phyloP scores from a whole-genome alignment of 2,113 vertebrate species.

The Chionomys nivalis region DNA sequence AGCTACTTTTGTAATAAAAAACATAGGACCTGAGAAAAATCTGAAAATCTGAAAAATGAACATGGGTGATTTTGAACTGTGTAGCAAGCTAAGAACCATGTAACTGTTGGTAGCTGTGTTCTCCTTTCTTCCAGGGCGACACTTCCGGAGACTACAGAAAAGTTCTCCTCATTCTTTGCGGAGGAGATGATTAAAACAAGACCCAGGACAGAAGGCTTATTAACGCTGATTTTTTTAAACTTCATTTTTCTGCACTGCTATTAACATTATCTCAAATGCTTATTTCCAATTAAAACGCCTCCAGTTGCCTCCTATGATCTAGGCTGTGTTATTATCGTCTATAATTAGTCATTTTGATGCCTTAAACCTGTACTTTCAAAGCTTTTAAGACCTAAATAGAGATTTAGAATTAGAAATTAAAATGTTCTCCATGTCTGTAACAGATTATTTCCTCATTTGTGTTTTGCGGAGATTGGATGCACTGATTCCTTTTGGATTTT shows the following conservation, averaged over 20 bases:
- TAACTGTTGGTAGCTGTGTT: not conserved
- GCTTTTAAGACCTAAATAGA: constrained; percentile 66
- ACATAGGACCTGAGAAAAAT: constrained; percentile 2
- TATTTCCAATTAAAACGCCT: constrained; percentile 77
- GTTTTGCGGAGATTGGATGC: constrained; percentile 28
- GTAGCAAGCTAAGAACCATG: not conserved
- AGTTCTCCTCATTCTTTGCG: constrained; percentile 93
- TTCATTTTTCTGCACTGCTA: constrained; percentile 74
- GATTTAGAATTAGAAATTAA: constrained; percentile 68
- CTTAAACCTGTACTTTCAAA: constrained; percentile 70
- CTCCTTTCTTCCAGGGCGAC: constrained; percentile 89
- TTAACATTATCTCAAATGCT: constrained; percentile 74
- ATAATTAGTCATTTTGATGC: constrained; percentile 71
- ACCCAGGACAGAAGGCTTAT: constrained; percentile 30
- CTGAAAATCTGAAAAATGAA: too few relatives aligned
- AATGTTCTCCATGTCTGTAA: constrained; percentile 34
- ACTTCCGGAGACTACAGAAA: constrained; percentile 97
- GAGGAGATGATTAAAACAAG: constrained; percentile 88
- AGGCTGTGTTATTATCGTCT: constrained; percentile 68
- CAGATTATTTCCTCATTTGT: constrained; percentile 19
- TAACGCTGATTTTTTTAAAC: constrained; percentile 54
- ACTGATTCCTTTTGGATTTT: constrained; percentile 48
- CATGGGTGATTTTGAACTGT: not conserved
- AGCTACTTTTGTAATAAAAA: constrained; percentile 42
- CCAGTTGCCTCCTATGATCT: constrained; percentile 43